Evolutionary conservation across 2,888 invertebrate species (phyloP).

Genomic region (Zaprionus lineosus): DNA sequence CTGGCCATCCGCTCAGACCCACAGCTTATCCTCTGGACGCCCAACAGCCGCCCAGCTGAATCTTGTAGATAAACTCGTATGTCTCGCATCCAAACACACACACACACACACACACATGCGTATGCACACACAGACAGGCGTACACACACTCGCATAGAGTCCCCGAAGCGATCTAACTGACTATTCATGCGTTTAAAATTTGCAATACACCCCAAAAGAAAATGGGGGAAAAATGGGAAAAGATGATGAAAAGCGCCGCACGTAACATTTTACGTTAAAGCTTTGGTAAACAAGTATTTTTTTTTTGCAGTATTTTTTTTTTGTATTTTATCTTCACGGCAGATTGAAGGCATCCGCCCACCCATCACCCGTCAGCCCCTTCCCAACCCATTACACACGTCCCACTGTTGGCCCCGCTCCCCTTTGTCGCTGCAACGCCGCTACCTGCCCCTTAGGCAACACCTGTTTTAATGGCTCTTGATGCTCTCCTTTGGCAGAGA

Average conservation of each 20-base stretch:
- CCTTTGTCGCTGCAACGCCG: no score
- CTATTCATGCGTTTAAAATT: slow-evolving; percentile 75
- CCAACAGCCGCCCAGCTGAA: slow-evolving; percentile 48
- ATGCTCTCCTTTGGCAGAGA: not conserved
- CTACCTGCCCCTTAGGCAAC: slow-evolving; percentile 28
- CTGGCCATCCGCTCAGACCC: slow-evolving; percentile 41
- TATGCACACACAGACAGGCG: not conserved
- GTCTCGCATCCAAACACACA: slow-evolving; percentile 13
- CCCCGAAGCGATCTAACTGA: slow-evolving; percentile 60
- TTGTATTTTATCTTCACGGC: slow-evolving; percentile 40
- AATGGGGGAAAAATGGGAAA: slow-evolving; percentile 29
- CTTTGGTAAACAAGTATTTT: slow-evolving; percentile 52
- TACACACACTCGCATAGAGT: slow-evolving; percentile 5
- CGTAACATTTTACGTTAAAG: slow-evolving; percentile 65
- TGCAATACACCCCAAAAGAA: slow-evolving; percentile 66
- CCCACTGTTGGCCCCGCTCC: no score
- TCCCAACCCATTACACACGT: no score
- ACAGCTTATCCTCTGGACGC: slow-evolving; percentile 14
- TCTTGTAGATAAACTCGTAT: slow-evolving; percentile 62
- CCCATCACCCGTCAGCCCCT: no score
- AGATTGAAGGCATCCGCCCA: slow-evolving; percentile 58
- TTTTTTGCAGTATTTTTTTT: slow-evolving; percentile 8
- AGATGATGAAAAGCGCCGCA: slow-evolving; percentile 64
- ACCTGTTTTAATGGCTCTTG: slow-evolving; percentile 41
- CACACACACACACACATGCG: slow-evolving; percentile 9